These are phyloP conservation scores for Gambelia wislizenii DNA, from an alignment of 2,797 vertebrate genomes.

Conservation along the genomic window DNA sequence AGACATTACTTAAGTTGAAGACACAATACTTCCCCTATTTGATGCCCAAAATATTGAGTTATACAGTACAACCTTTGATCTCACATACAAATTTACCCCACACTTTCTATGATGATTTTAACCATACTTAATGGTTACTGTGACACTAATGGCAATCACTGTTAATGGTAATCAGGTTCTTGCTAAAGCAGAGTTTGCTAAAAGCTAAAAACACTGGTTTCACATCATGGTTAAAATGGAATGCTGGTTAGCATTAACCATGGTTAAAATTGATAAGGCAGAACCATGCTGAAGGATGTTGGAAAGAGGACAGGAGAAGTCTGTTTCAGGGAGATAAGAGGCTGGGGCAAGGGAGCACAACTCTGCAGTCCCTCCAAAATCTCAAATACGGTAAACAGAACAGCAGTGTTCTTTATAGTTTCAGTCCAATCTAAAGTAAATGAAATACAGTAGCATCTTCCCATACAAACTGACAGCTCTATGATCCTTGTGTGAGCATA, in stretches of 20 bases:
- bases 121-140: not conserved
- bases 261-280: not conserved
- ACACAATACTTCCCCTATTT: not conserved
- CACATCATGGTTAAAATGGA: not conserved
- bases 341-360: too few relatives aligned
- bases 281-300: not conserved
- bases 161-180: not conserved
- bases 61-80: not conserved
- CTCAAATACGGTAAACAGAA: not conserved
- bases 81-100: not conserved
- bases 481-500: not conserved
- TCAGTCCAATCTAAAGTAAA: not conserved
- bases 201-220: not conserved
- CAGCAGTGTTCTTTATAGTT: not conserved
- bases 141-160: not conserved
- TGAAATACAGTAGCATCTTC: not conserved
- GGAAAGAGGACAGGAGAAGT: not conserved
- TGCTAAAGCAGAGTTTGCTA: not conserved
- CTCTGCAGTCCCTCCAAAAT: not conserved
- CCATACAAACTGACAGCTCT: not conserved
- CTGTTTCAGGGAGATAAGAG: too few relatives aligned
- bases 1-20: not conserved
- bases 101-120: not conserved
- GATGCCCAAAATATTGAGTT: rapidly evolving
- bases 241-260: not conserved